Evolutionary conservation across 37 sponge, comb jelly and placozoan genomes (phyloP).

Genomic region (Axinella damicornis): DNA sequence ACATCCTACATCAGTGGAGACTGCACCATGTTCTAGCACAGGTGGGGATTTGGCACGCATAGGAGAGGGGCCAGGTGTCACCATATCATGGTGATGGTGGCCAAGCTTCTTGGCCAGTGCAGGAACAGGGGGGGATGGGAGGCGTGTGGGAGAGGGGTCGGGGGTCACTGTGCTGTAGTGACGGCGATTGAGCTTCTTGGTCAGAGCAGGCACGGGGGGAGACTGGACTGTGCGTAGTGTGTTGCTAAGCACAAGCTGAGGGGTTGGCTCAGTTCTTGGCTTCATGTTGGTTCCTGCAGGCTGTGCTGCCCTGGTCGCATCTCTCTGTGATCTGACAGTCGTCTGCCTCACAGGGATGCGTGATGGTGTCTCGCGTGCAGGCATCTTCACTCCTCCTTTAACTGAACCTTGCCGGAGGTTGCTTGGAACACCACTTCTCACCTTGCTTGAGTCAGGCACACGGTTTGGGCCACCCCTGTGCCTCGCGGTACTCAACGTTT

Average conservation of each 20-base stretch:
- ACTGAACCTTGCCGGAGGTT: no score
- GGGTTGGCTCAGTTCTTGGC: no score
- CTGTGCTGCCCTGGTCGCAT: no score
- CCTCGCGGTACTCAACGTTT: no score
- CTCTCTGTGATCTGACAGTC: neutral
- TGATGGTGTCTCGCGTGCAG: neutral
- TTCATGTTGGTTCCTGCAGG: no score
- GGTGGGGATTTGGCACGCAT: neutral
- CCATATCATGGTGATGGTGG: neutral
- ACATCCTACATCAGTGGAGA: no score
- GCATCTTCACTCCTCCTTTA: no score
- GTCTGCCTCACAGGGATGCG: neutral
- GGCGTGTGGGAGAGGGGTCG: neutral
- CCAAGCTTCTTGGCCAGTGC: constrained; percentile 30
- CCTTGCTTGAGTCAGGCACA: no score
- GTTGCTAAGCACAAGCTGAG: no score
- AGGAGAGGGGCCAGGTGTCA: neutral
- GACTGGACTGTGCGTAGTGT: no score
- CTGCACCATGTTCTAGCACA: neutral
- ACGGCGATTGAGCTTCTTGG: neutral
- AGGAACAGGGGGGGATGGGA: constrained; percentile 16
- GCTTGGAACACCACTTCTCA: no score
- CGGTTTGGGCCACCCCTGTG: no score
- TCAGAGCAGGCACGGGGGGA: neutral
- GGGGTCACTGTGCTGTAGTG: neutral